A percentile compares a stretch with the other conserved stretches of the same genome.
These are phyloP conservation scores for Akabosia matsudoensis DNA, from an alignment of 1,140 invertebrate species.

Conservation along the genomic window DNA sequence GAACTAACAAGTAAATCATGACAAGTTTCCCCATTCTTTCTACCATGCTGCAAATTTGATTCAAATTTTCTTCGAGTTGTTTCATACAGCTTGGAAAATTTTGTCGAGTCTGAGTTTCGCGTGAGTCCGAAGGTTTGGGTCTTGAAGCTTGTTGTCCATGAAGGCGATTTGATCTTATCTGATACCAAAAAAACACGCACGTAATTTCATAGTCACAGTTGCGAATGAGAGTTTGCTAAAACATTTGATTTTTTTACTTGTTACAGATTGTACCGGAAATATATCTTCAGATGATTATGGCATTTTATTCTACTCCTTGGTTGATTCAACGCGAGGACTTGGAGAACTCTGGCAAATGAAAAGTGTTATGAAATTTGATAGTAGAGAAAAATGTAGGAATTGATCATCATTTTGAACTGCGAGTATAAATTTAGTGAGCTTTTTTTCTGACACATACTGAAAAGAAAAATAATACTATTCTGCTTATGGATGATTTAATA, in stretches of 20 bases:
- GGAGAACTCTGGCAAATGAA: too few species aligned
- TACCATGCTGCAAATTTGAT: too few species aligned
- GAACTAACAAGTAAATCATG: neutral
- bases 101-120: neutral
- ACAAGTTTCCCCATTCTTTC: neutral
- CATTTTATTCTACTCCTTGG: too few species aligned
- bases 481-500: too few species aligned
- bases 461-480: neutral
- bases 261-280: too few species aligned
- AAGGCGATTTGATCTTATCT: constrained; percentile 19
- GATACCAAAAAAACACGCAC: neutral
- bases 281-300: too few species aligned
- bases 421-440: constrained; percentile 23
- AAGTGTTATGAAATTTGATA: too few species aligned
- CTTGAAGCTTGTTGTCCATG: neutral
- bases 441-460: neutral
- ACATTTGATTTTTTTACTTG: too few species aligned
- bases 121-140: neutral
- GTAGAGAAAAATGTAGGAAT: neutral
- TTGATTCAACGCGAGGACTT: too few species aligned
- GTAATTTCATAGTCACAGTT: neutral
- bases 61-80: too few species aligned
- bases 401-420: constrained; percentile 12
- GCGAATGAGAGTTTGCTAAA: too few species aligned
- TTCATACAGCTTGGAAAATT: too few species aligned